Evolutionary conservation across 2,113 vertebrate genomes (phyloP), one percentile per base, ranked within the genome.

Genomic region (Dasypus novemcinctus): DNA sequence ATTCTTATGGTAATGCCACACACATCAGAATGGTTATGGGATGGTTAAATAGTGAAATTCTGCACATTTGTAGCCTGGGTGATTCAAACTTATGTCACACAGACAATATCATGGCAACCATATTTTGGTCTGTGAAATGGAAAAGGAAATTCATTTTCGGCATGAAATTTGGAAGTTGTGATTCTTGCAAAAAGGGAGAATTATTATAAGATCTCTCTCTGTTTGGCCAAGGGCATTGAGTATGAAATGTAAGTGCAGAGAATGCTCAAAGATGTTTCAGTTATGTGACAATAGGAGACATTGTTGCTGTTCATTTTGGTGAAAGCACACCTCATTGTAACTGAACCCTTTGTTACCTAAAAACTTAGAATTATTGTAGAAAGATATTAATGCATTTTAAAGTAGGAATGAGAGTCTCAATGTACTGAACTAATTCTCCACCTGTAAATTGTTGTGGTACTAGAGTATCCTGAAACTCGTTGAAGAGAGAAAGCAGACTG

Each of bases 301-400:
- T 82, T 74, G 94, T 88, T 71, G 14, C 82, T 86, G 23, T 74
- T 79, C 25, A 49, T 68, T 86, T 88, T 74, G 72, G 17, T 54
- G 21, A 91, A 72, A 78, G 36, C 4, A 89, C 17, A 82, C 5
- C 7, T 79, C 23, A 54, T 12, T 83, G 4, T 81, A 59, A 14
- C 71, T 78, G 8, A 87, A 59, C 21, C 78, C 2, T 95, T 31
- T 64, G 8, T 86, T 87, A 66, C 89, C 33, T 79, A 49, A 57
- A 93, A 95, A 80, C 36, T 59, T 68, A 1, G 14, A 94, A 69
- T 91, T 96, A 69, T 71, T 93, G 18, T 5, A 75, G 14, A 94
- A 87, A 83, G 12, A 43, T n/a, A n/a, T n/a, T n/a, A n/a, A n/a
- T 83, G 46, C n/a, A 41, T 68, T 54, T 72, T 69, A 64, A 91